Evolutionary conservation across 2,797 vertebrate genomes (phyloP).

Genomic region (Ceyx erithaca): DNA sequence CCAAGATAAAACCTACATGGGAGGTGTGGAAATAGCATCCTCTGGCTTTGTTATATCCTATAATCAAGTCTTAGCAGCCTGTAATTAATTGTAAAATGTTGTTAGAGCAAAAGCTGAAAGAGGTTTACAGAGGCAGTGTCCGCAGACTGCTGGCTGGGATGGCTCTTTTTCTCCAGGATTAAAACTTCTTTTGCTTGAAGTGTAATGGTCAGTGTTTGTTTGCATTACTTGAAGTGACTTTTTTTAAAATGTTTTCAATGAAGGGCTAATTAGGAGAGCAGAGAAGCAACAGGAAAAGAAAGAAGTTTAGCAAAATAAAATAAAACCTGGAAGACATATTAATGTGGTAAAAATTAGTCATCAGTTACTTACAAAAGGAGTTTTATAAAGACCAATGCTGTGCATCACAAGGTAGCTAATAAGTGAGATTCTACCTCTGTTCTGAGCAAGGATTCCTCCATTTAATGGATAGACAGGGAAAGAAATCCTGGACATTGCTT

Average conservation of each 20-base stretch:
- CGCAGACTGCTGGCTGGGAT: background rate
- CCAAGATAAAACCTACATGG: background rate
- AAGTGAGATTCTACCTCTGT: conserved; percentile 19
- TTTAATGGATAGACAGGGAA: background rate
- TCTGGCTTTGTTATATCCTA: conserved; percentile 33
- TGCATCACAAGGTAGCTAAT: conserved; percentile 1
- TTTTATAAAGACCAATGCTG: conserved; percentile 20
- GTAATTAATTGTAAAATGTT: conserved; percentile 57
- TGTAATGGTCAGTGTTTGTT: conserved; percentile 11
- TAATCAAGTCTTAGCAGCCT: conserved; percentile 20
- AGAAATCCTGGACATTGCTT: conserved; percentile 17
- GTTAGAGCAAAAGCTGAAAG: conserved; percentile 50
- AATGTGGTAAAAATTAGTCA: conserved; percentile 25
- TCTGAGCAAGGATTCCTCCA: background rate
- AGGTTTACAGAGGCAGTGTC: conserved; percentile 9
- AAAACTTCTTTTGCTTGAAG: conserved; percentile 33
- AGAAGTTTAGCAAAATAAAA: conserved; percentile 35
- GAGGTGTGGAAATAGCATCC: background rate
- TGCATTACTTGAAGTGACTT: conserved; percentile 5
- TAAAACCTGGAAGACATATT: conserved; percentile 15
- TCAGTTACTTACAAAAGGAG: conserved; percentile 17
- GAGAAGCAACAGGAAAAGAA: conserved; percentile 30
- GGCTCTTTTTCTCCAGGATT: background rate
- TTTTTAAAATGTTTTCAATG: conserved; percentile 4
- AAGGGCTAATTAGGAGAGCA: conserved; percentile 51